phyloP scores from a whole-genome alignment of 2,888 invertebrate genomes.

The Neelides folsomi region DNA sequence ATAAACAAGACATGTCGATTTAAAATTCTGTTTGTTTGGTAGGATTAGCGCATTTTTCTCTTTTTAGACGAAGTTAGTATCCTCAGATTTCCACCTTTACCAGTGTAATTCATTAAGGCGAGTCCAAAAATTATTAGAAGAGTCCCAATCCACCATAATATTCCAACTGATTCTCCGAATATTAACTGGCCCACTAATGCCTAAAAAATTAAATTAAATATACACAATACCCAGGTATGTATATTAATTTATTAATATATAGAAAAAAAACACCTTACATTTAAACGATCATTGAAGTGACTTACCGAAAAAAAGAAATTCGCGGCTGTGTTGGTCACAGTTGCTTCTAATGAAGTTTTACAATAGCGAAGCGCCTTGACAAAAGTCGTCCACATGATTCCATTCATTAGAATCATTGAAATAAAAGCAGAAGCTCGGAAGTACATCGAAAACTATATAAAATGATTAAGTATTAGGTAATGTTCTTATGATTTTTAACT shows the following conservation, averaged over 20 bases:
- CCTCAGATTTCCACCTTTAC: constrained; percentile 17
- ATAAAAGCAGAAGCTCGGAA: constrained; percentile 36
- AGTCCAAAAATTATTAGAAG: constrained; percentile 56
- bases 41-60: constrained; percentile 14
- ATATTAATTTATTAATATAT: no score
- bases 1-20: not conserved
- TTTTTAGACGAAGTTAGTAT: constrained; percentile 2
- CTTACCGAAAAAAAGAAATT: constrained; percentile 41
- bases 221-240: no score
- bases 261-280: no score
- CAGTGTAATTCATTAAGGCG: constrained; percentile 43
- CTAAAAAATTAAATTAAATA: no score
- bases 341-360: constrained; percentile 40
- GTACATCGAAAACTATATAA: constrained; percentile 35
- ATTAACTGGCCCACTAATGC: constrained; percentile 55
- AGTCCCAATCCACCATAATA: constrained; percentile 59
- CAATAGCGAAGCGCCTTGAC: constrained; percentile 40
- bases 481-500: no score
- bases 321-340: constrained; percentile 40
- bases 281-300: no score
- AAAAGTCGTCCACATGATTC: constrained; percentile 41
- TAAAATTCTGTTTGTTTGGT: not conserved
- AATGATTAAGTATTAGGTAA: not conserved
- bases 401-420: constrained; percentile 39
- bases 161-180: constrained; percentile 55